phyloP scores from a whole-genome alignment of 1,140 invertebrate genomes.

The Anoplolepis gracilipes region DNA sequence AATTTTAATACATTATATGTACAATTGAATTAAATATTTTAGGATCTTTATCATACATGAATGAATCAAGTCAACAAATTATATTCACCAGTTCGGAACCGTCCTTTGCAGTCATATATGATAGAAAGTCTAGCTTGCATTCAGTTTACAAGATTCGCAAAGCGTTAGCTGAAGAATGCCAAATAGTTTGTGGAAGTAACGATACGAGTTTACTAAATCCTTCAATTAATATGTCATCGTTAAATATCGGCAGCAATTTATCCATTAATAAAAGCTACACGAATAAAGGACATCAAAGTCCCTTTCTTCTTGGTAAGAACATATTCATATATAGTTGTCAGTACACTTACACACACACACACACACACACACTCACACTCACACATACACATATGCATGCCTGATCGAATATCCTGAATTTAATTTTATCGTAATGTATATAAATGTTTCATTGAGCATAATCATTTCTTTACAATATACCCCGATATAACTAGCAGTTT shows the following conservation, averaged over 20 bases:
- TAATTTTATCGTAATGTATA: too few relatives aligned
- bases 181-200: constrained; percentile 86
- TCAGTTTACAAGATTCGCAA: constrained; percentile 93
- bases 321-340: not conserved
- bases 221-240: constrained; percentile 79
- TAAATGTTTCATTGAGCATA: too few relatives aligned
- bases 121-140: constrained; percentile 91
- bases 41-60: constrained; percentile 86
- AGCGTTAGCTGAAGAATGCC: constrained; percentile 90
- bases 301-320: constrained; percentile 80
- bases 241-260: constrained; percentile 76
- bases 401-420: too few relatives aligned
- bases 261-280: constrained; percentile 75
- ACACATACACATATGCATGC: not conserved
- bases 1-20: not conserved
- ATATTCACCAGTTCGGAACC: constrained; percentile 89
- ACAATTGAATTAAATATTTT: constrained; percentile 51
- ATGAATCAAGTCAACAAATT: constrained; percentile 87
- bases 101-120: constrained; percentile 91
- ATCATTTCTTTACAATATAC: too few relatives aligned
- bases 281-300: constrained; percentile 78
- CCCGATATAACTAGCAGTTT: too few relatives aligned
- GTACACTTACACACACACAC: too few relatives aligned
- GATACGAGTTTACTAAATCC: constrained; percentile 86
- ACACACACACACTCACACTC: not conserved